Evolutionary conservation across 2,113 vertebrate genomes (phyloP), one percentile per base, ranked within the genome.

Genomic region (Rostratula benghalensis): DNA sequence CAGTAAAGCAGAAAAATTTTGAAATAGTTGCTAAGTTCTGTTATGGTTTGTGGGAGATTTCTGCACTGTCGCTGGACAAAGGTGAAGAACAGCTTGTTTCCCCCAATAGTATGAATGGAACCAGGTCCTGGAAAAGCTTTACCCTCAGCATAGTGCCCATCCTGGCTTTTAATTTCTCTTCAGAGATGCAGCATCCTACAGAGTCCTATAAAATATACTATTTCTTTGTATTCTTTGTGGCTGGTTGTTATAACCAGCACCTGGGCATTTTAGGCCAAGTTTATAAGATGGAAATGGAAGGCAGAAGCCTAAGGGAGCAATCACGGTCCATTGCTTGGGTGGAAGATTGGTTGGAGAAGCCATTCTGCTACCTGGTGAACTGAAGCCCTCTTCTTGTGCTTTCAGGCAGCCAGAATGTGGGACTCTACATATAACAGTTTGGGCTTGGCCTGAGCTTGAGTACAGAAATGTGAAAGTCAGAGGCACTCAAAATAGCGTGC

Each of bases 311-410:
- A 59, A 56, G 22, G 19, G 22, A 74, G 30, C 17, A 65, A 59
- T 18, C 39, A 64, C 12, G 39, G 48, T 43, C 45, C 19, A 20
- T 63, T 64, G 33, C 27, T 73, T 59, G 54, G 4, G 25, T 74
- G 46, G 33, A 63, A 59, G 28, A 11, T 2, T 31, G 4, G 12
- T 16, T 69, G 39, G n/a, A 74, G 50, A 87, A 87, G 50, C 17
- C 1, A 0, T 69, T 69, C 30, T 78, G 24, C 17, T 41, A 59
- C 57, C 2, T 0, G 7, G 13, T 59, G 39, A 48, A 59, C 7
- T 8, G 48, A 75, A 87, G 16, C 28, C 37, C 2, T 20, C 18
- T 24, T 45, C 25, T 54, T n/a, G 13, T 48, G 33, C 48, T 37
- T 90, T 24, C 51, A 75, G 51, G 10, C 24, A 77, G 33, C 30